phyloP scores from a whole-genome alignment of 2,113 vertebrate genomes.

The Eretmochelys imbricata region DNA sequence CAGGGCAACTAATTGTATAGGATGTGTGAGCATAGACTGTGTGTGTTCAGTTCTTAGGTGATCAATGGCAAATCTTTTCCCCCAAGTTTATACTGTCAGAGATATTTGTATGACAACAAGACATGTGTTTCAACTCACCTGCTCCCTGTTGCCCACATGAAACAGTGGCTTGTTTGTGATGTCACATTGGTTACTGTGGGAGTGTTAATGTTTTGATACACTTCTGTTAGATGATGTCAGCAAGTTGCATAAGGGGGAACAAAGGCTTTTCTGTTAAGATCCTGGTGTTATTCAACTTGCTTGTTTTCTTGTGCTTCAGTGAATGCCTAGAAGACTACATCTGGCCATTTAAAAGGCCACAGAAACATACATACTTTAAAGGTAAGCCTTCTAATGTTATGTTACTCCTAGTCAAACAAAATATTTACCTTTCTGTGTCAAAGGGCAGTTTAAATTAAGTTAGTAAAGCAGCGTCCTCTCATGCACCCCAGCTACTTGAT shows the following conservation, averaged over 20 bases:
- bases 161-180: neutral
- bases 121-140: neutral
- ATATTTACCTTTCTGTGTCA: neutral
- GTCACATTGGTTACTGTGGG: rapidly evolving
- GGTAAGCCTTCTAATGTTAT: neutral
- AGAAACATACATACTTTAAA: neutral
- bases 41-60: neutral
- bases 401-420: neutral
- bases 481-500: neutral
- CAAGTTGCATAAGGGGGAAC: neutral
- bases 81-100: neutral
- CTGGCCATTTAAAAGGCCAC: neutral
- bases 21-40: neutral
- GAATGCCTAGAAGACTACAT: neutral
- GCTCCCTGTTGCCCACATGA: neutral
- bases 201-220: rapidly evolving
- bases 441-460: neutral
- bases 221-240: rapidly evolving
- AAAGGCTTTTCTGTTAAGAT: neutral
- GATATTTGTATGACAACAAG: neutral
- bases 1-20: neutral
- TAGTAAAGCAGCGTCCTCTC: neutral
- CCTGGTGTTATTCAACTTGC: neutral
- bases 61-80: neutral
- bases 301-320: neutral